A percentile compares a stretch with the other conserved stretches of the same genome.
Conservation (phyloP, 2,888 invertebrate genomes). For the Chrysolina haemoptera region DNA sequence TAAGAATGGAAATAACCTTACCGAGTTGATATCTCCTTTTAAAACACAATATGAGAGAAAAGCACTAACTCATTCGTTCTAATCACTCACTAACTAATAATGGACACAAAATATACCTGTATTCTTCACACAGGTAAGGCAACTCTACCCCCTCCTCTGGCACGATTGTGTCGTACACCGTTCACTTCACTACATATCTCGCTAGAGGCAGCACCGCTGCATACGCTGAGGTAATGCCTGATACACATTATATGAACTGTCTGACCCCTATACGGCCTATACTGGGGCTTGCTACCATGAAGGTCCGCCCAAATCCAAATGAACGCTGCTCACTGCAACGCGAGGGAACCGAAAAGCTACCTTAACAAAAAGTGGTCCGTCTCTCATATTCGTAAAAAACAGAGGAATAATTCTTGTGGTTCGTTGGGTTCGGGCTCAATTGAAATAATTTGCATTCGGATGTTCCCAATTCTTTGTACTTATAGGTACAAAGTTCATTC, state of each 20-base stretch:
- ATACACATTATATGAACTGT: conserved; percentile 45
- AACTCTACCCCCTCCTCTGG: conserved; percentile 39
- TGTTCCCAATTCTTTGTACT: background rate
- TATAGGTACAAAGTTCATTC: background rate
- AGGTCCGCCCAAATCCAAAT: conserved; percentile 4
- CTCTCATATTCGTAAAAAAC: background rate
- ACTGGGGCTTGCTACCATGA: conserved; percentile 30
- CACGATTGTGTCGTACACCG: conserved; percentile 24
- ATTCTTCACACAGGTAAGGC: conserved; percentile 47
- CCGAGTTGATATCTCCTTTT: conserved; percentile 39
- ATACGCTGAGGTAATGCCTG: conserved; percentile 37
- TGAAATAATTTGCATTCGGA: conserved; percentile 1
- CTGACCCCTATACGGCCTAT: conserved; percentile 38
- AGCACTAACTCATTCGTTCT: conserved; percentile 37
- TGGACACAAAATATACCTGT: conserved; percentile 52
- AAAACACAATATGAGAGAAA: conserved; percentile 31
- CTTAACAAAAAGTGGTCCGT: conserved; percentile 12
- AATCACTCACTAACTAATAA: conserved; percentile 48
- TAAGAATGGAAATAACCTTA: conserved; percentile 26
- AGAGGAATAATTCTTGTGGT: background rate
- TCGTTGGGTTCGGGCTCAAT: background rate
- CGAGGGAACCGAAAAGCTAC: background rate
- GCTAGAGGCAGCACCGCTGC: conserved; percentile 43
- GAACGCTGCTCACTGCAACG: background rate
- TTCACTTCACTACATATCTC: conserved; percentile 34